These are phyloP conservation scores for Nycteola revayana DNA, from an alignment of 2,888 invertebrate species.

Conservation along the genomic window DNA sequence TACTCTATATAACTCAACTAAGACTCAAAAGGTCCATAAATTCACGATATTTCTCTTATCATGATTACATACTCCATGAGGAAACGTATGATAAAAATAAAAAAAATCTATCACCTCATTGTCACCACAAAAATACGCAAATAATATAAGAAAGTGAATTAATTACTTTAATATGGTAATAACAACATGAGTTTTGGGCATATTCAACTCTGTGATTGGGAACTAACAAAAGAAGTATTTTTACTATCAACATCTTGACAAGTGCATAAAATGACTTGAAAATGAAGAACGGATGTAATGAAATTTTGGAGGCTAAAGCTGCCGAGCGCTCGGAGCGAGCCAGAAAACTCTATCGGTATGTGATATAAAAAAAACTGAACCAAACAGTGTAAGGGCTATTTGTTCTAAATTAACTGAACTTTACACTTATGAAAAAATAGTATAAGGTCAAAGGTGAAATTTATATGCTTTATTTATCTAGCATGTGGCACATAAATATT, in stretches of 20 bases:
- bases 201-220: constrained; percentile 33
- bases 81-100: too few relatives aligned
- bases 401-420: too few relatives aligned
- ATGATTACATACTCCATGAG: too few relatives aligned
- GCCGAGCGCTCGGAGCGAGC: constrained; percentile 73
- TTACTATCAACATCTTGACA: constrained; percentile 63
- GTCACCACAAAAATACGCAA: constrained; percentile 17
- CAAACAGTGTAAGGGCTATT: too few relatives aligned
- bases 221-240: constrained; percentile 39
- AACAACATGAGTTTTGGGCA: constrained; percentile 47
- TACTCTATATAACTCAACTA: too few relatives aligned
- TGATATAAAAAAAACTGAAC: constrained; percentile 3
- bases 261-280: constrained; percentile 76
- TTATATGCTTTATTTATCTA: not conserved
- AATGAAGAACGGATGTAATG: constrained; percentile 73
- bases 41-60: too few relatives aligned
- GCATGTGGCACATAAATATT: not conserved
- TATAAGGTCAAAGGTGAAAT: constrained; percentile 31
- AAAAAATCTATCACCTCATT: constrained; percentile 5
- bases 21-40: too few relatives aligned
- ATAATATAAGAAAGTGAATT: constrained; percentile 15
- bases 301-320: constrained; percentile 69
- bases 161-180: constrained; percentile 42
- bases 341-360: constrained; percentile 77
- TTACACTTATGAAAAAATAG: not conserved